A percentile compares a stretch with the other conserved stretches of the same genome.
These are phyloP conservation scores for Protophormia terraenovae DNA, from an alignment of 2,888 invertebrate species.

Conservation along the genomic window DNA sequence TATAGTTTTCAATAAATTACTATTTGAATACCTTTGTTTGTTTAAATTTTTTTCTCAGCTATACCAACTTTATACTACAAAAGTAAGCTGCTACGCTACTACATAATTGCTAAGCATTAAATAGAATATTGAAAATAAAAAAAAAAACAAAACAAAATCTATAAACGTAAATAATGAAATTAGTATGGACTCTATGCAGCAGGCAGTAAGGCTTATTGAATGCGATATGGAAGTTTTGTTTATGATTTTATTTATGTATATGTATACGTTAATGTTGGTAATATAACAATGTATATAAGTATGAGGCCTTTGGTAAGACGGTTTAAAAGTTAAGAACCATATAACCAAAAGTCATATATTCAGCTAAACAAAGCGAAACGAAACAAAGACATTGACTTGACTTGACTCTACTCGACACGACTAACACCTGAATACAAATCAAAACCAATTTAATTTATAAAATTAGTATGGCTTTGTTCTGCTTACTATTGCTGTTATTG, in stretches of 20 bases:
- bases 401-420: constrained; percentile 13
- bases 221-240: background rate
- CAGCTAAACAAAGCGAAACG: background rate
- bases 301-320: constrained; percentile 24
- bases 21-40: constrained; percentile 22
- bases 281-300: background rate
- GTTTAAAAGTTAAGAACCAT: background rate
- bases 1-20: constrained; percentile 26
- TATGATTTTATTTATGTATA: background rate
- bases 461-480: constrained; percentile 45
- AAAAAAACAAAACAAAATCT: too few relatives aligned
- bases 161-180: background rate
- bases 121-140: background rate
- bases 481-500: background rate
- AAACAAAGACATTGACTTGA: constrained; percentile 53
- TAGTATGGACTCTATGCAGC: constrained; percentile 16
- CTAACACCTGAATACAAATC: constrained; percentile 48
- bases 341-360: constrained; percentile 1
- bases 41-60: background rate
- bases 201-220: background rate
- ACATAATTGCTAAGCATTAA: background rate
- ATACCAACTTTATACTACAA: too few relatives aligned
- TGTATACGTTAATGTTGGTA: background rate
- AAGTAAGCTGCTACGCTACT: background rate
- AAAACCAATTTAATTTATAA: constrained; percentile 2